A percentile compares a stretch with the other conserved stretches of the same genome.
Evolutionary conservation across 1,140 invertebrate species (phyloP).

Genomic region (Diorhabda elongata): DNA sequence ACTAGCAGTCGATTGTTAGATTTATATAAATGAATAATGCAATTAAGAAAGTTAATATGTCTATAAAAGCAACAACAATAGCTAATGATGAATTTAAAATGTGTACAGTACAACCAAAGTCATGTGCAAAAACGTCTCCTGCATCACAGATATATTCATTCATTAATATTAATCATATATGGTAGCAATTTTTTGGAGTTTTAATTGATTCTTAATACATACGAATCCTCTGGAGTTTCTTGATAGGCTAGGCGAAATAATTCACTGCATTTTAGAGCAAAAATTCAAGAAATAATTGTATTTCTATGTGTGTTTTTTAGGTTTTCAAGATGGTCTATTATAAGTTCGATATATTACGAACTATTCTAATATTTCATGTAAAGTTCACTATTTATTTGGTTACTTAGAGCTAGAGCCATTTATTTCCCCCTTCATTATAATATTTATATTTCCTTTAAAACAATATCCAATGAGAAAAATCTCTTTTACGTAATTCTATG

Average conservation of each 20-base stretch:
- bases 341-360: too few species aligned
- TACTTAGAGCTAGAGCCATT: too few species aligned
- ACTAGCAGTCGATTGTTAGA: neutral
- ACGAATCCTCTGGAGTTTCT: slow-evolving; percentile 21
- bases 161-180: slow-evolving; percentile 27
- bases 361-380: too few species aligned
- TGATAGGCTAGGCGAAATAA: slow-evolving; percentile 3
- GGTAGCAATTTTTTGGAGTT: slow-evolving; percentile 22
- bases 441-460: too few species aligned
- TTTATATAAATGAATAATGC: slow-evolving; percentile 1
- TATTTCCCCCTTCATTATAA: too few species aligned
- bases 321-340: too few species aligned
- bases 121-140: slow-evolving; percentile 19
- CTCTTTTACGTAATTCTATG: too few species aligned
- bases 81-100: slow-evolving; percentile 9
- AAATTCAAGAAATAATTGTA: neutral
- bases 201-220: slow-evolving; percentile 28
- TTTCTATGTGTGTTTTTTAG: neutral
- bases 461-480: too few species aligned
- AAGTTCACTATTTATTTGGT: too few species aligned
- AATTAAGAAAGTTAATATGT: slow-evolving; percentile 1
- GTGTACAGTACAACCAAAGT: slow-evolving; percentile 3
- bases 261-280: too few species aligned
- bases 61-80: slow-evolving; percentile 16
- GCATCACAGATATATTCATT: slow-evolving; percentile 12